Conservation (phyloP, 2,113 vertebrate genomes). For the Calonectris borealis region DNA sequence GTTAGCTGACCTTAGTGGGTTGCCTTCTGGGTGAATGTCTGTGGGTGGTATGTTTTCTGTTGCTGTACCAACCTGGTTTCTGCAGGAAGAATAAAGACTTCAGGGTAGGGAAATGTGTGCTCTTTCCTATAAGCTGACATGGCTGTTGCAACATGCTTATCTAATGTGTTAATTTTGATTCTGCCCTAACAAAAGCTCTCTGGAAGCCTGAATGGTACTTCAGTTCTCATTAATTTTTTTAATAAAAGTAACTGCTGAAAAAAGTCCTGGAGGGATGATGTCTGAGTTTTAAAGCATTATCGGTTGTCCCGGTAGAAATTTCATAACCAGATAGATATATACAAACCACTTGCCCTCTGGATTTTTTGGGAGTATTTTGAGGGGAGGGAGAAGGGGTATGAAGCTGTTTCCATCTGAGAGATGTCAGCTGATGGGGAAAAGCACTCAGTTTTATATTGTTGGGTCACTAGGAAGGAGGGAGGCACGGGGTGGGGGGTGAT, state of each 20-base stretch:
- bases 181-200: not conserved
- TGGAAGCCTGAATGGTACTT: not conserved
- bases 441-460: not conserved
- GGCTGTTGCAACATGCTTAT: not conserved
- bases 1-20: not conserved
- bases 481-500: not conserved
- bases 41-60: not conserved
- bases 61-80: conserved; percentile 14
- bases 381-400: not conserved
- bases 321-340: not conserved
- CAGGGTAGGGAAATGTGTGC: not conserved
- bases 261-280: not conserved
- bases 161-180: not conserved
- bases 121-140: not conserved
- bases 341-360: not conserved
- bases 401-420: not conserved
- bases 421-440: not conserved
- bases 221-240: not conserved
- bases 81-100: conserved; percentile 5
- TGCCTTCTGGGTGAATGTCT: not conserved
- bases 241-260: not conserved
- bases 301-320: not conserved
- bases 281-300: not conserved
- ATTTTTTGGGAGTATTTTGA: not conserved
- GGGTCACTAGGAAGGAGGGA: not conserved